These are phyloP conservation scores for Cariama cristata DNA, from an alignment of 2,113 vertebrate species.

Conservation along the genomic window DNA sequence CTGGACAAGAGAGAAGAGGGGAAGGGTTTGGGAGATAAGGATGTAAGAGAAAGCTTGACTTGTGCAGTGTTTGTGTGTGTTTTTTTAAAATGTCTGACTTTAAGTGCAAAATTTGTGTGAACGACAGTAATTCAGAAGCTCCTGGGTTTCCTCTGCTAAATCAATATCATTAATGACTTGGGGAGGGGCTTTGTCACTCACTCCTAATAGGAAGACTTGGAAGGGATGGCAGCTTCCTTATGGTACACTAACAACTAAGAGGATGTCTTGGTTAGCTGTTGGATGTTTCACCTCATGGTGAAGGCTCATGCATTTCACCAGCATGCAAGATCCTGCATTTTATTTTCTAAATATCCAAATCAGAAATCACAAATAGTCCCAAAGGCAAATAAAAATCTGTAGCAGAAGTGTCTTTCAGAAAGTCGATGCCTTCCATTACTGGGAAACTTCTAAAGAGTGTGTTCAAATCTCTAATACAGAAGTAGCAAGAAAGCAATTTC, in stretches of 20 bases:
- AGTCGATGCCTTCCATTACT: not conserved
- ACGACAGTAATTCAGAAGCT: not conserved
- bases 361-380: not conserved
- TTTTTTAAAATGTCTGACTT: not conserved
- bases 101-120: conserved; percentile 14
- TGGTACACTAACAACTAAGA: not conserved
- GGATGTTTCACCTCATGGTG: not conserved
- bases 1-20: conserved; percentile 69
- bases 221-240: not conserved
- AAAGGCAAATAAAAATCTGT: not conserved
- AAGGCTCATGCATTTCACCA: not conserved
- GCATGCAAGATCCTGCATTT: not conserved
- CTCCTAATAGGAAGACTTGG: not conserved
- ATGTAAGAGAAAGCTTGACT: not conserved
- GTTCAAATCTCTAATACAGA: conserved; percentile 8
- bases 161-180: not conserved
- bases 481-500: conserved; percentile 48
- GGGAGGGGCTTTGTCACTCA: not conserved
- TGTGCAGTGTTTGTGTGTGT: not conserved
- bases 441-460: not conserved
- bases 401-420: not conserved
- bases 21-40: not conserved
- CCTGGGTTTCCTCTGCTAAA: conserved; percentile 15
- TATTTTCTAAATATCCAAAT: not conserved
- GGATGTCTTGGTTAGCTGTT: not conserved